Evolutionary conservation across 2,113 vertebrate genomes (phyloP).

Genomic region (Sander lucioperca): DNA sequence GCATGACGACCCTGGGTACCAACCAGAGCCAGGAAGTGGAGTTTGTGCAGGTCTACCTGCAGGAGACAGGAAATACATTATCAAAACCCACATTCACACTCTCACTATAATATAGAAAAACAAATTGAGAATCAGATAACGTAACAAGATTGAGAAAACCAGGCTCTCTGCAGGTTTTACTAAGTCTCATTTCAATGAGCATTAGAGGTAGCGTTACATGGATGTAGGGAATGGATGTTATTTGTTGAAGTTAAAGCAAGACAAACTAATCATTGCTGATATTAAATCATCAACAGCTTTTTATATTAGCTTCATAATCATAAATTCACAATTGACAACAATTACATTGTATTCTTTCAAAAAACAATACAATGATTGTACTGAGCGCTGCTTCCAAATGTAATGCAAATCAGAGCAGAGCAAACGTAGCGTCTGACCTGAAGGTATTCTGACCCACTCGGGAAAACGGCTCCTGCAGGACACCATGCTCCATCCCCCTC

Average conservation of each 20-base stretch:
- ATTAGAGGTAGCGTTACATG: no score
- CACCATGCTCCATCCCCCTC: conserved; percentile 96
- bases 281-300: background rate
- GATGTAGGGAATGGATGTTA: no score
- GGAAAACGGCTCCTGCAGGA: conserved; percentile 89
- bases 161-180: no score
- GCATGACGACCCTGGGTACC: conserved; percentile 95
- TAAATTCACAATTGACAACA: background rate
- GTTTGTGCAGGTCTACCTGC: conserved; percentile 87
- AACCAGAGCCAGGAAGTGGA: conserved; percentile 92
- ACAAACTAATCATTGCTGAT: background rate
- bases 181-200: no score
- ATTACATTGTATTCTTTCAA: background rate
- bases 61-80: background rate
- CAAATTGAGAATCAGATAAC: background rate
- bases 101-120: background rate
- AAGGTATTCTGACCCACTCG: conserved; percentile 90
- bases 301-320: conserved; percentile 1
- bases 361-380: background rate
- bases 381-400: background rate
- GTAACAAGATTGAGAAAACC: background rate
- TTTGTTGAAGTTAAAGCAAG: background rate
- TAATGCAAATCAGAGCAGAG: background rate
- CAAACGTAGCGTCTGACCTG: conserved; percentile 76
- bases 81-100: background rate